Base-by-base conservation (phyloP, 1,140 invertebrate species). In the Latrodectus geometricus region DNA sequence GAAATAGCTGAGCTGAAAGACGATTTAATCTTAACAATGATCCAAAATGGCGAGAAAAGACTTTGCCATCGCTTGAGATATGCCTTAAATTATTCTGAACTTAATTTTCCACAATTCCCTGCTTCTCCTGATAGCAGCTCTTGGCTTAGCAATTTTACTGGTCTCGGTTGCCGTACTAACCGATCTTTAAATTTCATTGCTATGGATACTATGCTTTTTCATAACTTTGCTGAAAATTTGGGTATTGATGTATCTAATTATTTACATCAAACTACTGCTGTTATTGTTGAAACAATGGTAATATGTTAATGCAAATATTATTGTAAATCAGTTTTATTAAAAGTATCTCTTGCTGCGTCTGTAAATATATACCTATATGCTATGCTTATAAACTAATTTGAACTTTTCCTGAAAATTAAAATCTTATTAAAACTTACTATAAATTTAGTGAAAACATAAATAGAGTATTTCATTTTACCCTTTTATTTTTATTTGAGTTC, bases 221-320 rank as follows among this genome's bases (percentile, higher is more conserved):
- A 93, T 86, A 93, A 95, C 89, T 96, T 96, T 90, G 94, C 95
- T 9, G 93, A 95, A 89, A 92, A 93, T 49, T 92, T 97, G 49
- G 95, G 95, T 2, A 92, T 90, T 23, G 86, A 90, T 72, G 73
- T 89, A 7, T 87, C 87, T 15, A 86, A 88, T 52, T 91, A 90
- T 54, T 92, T 91, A 70, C 93, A 95, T 89, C 94, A 93, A 90
- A 95, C 95, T 73, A 93, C 93, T 66, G 93, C 93, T 75, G 92
- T 96, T 48, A 95, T 96, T 88, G 90, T 96, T 79, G 94, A 96
- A 91, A 93, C 93, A 89, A 92, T 93, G 91, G 95, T 96, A 92
- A 91, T 90, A 8, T 65, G 4, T 66, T 23, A 35, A 35, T 35
- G 35, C 35, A 3, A 3, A 35, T 35, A 35, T 35, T 35, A 3